These are phyloP conservation scores for Odontocolon sp. DNA, from an alignment of 2,888 invertebrate species.

Conservation along the genomic window DNA sequence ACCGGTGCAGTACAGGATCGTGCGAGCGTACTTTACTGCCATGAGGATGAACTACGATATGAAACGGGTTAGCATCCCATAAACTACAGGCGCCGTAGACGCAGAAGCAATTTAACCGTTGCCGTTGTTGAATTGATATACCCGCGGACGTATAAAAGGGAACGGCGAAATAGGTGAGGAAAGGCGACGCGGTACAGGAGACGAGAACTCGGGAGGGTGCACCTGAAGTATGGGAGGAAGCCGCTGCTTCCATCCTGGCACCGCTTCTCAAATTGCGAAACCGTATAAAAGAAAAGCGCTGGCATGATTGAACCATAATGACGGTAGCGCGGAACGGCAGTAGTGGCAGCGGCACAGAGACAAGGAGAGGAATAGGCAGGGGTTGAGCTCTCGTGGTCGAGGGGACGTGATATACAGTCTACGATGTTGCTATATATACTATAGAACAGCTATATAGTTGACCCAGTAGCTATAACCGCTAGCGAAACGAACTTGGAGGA, in stretches of 20 bases:
- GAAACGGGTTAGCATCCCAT: constrained; percentile 68
- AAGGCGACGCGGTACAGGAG: constrained; percentile 67
- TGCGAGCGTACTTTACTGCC: constrained; percentile 49
- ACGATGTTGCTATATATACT: constrained; percentile 8
- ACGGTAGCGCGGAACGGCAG: constrained; percentile 51
- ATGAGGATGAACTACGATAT: constrained; percentile 61
- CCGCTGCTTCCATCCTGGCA: constrained; percentile 10
- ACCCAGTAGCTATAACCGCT: constrained; percentile 21
- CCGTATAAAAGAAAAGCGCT: constrained; percentile 70
- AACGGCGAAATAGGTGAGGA: constrained; percentile 48
- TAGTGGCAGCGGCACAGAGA: background rate
- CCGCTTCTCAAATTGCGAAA: constrained; percentile 70
- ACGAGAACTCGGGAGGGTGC: constrained; percentile 49
- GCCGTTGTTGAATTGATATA: constrained; percentile 75
- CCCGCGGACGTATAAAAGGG: constrained; percentile 71
- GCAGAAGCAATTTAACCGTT: constrained; percentile 75
- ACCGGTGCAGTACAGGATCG: constrained; percentile 2
- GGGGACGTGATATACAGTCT: background rate
- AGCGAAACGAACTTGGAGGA: constrained; percentile 39
- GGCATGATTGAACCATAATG: constrained; percentile 76
- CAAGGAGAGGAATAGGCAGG: background rate
- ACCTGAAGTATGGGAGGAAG: background rate
- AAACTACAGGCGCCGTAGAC: constrained; percentile 71
- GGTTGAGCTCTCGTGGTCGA: constrained; percentile 7
- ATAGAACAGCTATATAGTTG: background rate